Base-by-base conservation (phyloP, 2,888 invertebrate species). In the Emesis russula region DNA sequence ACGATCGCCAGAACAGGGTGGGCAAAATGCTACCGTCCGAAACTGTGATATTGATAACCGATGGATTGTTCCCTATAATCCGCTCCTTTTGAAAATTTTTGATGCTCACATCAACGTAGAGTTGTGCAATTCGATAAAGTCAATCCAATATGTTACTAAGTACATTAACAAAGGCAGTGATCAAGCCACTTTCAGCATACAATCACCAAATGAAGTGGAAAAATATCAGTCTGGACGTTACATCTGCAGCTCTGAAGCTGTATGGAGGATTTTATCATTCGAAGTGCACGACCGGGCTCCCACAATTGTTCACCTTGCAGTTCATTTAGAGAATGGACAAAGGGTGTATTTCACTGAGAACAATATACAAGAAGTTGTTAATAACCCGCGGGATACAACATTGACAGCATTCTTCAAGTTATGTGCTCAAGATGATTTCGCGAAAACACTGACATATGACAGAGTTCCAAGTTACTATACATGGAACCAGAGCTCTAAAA, bases 121-220 rank as follows among this genome's bases (percentile, higher is more conserved):
- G 83, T 86, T 81, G 76, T 93, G 92, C 79, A 90, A 68, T 87
- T 87, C 87, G 6, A 58, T 90, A 80, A 84, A 91, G 68, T 88
- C 86, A n/a, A 87, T 84, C 38, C 33, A 85, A 83, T 89, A 89
- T 85, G 77, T 91, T 79, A 75, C 63, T 81, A 93, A 93, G 18
- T 90, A 94, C 81, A 83, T 92, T 70, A 92, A 92, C 81, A 92
- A 93, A 86, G 91, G 88, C 9, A 88, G 89, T 13, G 85, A 90
- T 83, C 81, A 83, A 77, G 89, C 89, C 33, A 85, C 81, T 80
- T 92, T 91, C 86, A 86, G 86, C 84, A 76, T 88, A 90, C 83
- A 91, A 86, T 85, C 87, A 81, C 80, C 86, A 88, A 84, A 92
- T 88, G 89, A 92, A 85, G 88, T 92, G 77, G 83, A 79, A 83